A percentile compares a stretch with the other conserved stretches of the same genome.
phyloP scores from a whole-genome alignment of 2,888 invertebrate genomes.

The Stegophylla sp. region DNA sequence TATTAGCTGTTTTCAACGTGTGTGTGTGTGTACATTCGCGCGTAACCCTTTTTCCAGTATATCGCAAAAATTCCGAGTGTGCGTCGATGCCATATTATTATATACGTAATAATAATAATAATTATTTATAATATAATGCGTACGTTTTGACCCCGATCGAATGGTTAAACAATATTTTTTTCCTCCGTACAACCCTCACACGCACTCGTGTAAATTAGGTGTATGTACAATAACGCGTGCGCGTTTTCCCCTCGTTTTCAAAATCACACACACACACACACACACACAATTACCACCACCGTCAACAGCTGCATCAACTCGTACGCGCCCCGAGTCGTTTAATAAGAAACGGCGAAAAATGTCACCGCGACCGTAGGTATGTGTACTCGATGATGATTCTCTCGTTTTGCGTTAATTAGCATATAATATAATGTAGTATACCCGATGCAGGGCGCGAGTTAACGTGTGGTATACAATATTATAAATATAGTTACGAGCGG shows the following conservation, averaged over 20 bases:
- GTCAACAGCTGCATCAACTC: too few species aligned
- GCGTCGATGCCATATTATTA: not conserved
- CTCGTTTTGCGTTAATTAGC: constrained; percentile 12
- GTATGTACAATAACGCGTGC: not conserved
- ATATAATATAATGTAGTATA: too few species aligned
- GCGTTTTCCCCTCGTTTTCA: not conserved
- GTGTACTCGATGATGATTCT: too few species aligned
- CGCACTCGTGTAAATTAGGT: not conserved
- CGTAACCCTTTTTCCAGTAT: not conserved
- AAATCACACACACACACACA: not conserved
- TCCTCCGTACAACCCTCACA: not conserved
- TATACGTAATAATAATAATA: too few species aligned
- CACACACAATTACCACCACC: not conserved
- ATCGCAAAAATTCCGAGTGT: constrained; percentile 1
- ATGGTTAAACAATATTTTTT: not conserved
- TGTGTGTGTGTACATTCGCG: not conserved
- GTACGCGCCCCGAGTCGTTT: not conserved
- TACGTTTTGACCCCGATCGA: not conserved
- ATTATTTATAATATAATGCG: not conserved
- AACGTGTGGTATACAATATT: not conserved
- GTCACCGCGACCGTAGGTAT: not conserved
- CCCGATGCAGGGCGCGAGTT: too few species aligned
- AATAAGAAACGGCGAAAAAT: not conserved
- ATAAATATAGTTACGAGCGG: not conserved
- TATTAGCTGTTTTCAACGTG: not conserved